These are phyloP conservation scores for Silurus asotus DNA, from an alignment of 2,113 vertebrate genomes.

Conservation along the genomic window DNA sequence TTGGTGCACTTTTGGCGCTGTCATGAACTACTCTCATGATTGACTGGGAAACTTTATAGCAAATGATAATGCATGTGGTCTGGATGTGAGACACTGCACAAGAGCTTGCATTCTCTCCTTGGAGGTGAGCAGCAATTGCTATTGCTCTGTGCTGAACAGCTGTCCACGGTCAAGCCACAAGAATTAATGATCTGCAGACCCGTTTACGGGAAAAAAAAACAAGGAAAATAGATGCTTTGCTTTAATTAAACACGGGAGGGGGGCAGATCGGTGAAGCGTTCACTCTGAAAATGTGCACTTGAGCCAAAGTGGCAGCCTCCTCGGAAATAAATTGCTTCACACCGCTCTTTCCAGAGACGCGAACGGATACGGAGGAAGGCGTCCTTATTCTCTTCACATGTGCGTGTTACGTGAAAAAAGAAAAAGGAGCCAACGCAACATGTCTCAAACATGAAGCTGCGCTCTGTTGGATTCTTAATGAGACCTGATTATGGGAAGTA, in stretches of 20 bases:
- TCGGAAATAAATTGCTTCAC: constrained; percentile 26
- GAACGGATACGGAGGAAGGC: neutral
- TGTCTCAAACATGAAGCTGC: neutral
- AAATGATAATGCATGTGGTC: constrained; percentile 3
- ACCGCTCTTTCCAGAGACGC: neutral
- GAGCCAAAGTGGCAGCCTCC: constrained; percentile 24
- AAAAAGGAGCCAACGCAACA: neutral
- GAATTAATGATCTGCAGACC: constrained; percentile 48
- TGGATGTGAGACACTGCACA: constrained; percentile 19
- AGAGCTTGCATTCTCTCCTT: constrained; percentile 13
- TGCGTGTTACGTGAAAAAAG: neutral
- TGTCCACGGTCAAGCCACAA: constrained; percentile 13
- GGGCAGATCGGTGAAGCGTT: constrained; percentile 11
- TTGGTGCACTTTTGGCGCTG: neutral
- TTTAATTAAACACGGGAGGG: constrained; percentile 50
- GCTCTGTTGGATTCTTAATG: neutral
- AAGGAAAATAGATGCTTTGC: constrained; percentile 39
- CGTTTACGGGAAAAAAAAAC: constrained; percentile 42
- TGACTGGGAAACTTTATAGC: neutral
- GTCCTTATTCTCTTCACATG: neutral
- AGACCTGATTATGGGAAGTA: neutral
- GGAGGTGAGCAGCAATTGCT: constrained; percentile 23
- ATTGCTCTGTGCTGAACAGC: constrained; percentile 36
- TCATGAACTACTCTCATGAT: neutral
- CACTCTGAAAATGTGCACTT: constrained; percentile 14